Evolutionary conservation across 2,888 invertebrate genomes (phyloP), one percentile per base, ranked within the genome.

Genomic region (Trachelus troglodyta): DNA sequence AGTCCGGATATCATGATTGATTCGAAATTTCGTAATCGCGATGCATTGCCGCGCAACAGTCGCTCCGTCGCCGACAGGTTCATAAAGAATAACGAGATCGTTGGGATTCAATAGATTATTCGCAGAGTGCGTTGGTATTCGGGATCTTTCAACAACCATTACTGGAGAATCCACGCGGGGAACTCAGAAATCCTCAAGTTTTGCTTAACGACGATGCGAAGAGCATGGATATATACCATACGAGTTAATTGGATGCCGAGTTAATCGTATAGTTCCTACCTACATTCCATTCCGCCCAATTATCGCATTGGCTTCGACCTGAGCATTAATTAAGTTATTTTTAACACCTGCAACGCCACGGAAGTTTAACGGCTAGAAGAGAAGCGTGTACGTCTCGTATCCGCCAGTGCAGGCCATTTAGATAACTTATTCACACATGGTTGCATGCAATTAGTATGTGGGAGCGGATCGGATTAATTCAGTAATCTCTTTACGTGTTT

Each of bases 241-340:
- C 85, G 85, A 86, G 84, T 87, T 89, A 89, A 89, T 89, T 89
- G 87, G 89, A 86, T 82, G 80, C 82, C 82, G 84, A 87, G 87
- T 87, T 88, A 88, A 89, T 88, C 87, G 85, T 85, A 35, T 12
- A 85, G 84, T 81, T 79, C 78, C 79, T 75, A 75, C 78, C 79
- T 80, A 68, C 81, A 81, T 82, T 79, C 80, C 80, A 80, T 78
- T 78, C 84, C 86, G 83, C 85, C 85, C 85, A 88, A 87, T 87
- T 88, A 87, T 85, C 86, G 83, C 82, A 82, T 85, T 82, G 79
- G 80, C 76, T 75, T 77, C 79, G 76, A 71, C 71, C 71, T 80
- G 75, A 76, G 86, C 85, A 89, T 87, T 89, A 89, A 89, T 89
- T 88, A 89, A 88, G 88, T 88, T 88, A 89, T 88, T 89, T 89